Evolutionary conservation across 2,888 invertebrate genomes (phyloP).

Genomic region (Lordiphosa fenestrarum): DNA sequence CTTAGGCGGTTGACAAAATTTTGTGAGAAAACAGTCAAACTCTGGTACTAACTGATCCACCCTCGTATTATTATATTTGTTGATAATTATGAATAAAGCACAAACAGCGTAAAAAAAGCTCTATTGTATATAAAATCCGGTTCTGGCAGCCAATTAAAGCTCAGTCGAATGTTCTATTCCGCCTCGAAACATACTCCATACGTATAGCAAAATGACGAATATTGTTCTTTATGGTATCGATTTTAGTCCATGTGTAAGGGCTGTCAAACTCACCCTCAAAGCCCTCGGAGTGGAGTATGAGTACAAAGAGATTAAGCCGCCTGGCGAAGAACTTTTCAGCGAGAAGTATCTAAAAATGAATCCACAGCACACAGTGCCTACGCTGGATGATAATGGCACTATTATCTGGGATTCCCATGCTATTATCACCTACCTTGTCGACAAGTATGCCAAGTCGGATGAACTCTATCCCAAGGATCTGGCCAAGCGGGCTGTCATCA

Average conservation of each 20-base stretch:
- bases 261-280: conserved; percentile 83
- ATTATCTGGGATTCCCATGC: conserved; percentile 80
- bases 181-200: too few species aligned
- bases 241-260: conserved; percentile 83
- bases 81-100: too few species aligned
- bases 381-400: conserved; percentile 69
- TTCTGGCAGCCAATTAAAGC: too few species aligned
- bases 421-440: conserved; percentile 81
- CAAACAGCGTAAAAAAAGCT: too few species aligned
- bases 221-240: conserved; percentile 63
- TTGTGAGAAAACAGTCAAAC: too few species aligned
- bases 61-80: too few species aligned
- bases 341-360: conserved; percentile 80
- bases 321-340: conserved; percentile 47
- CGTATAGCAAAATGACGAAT: conserved; percentile 35
- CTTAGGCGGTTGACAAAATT: too few species aligned
- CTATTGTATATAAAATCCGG: too few species aligned
- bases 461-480: conserved; percentile 83
- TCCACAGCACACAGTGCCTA: conserved; percentile 81
- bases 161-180: too few species aligned
- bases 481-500: conserved; percentile 80
- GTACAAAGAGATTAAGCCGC: conserved; percentile 43
- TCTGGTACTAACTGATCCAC: too few species aligned
- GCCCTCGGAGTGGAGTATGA: conserved; percentile 82
- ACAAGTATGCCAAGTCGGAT: conserved; percentile 82